These are phyloP conservation scores for Heteromurus nitidus DNA, from an alignment of 2,888 invertebrate genomes.

Conservation along the genomic window DNA sequence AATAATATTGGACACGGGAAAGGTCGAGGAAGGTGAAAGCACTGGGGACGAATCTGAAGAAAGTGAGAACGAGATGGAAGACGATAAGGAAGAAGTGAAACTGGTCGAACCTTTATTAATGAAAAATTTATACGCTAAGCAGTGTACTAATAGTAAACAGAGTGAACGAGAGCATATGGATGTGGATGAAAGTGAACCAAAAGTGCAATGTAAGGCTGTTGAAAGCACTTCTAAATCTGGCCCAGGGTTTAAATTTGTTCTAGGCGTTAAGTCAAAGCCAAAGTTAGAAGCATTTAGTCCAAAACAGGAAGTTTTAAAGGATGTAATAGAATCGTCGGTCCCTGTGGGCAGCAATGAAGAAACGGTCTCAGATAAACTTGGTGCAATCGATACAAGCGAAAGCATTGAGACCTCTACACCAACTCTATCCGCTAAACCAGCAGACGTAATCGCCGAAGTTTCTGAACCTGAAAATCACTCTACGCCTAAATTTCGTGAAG, in stretches of 20 bases:
- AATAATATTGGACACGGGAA: conserved; percentile 70
- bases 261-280: conserved; percentile 55
- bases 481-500: too few relatives aligned
- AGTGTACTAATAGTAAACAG: neutral
- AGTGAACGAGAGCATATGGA: neutral
- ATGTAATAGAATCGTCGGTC: neutral
- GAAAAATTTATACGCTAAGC: neutral
- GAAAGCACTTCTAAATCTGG: conserved; percentile 14
- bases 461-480: too few relatives aligned
- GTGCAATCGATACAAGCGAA: too few relatives aligned
- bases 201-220: neutral
- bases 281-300: conserved; percentile 28
- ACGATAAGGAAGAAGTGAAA: conserved; percentile 27
- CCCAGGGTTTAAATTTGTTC: conserved; percentile 32
- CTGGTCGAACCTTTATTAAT: conserved; percentile 16
- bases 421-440: neutral
- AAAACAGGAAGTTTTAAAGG: neutral
- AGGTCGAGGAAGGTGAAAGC: conserved; percentile 72
- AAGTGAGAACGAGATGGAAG: conserved; percentile 66
- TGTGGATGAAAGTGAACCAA: neutral
- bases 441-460: too few relatives aligned
- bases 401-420: neutral
- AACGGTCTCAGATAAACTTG: too few relatives aligned
- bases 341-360: neutral
- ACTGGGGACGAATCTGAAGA: conserved; percentile 69